A percentile compares a stretch with the other conserved stretches of the same genome.
Conservation (phyloP, 2,888 invertebrate genomes). For the Rhopalosiphum nymphaeae region DNA sequence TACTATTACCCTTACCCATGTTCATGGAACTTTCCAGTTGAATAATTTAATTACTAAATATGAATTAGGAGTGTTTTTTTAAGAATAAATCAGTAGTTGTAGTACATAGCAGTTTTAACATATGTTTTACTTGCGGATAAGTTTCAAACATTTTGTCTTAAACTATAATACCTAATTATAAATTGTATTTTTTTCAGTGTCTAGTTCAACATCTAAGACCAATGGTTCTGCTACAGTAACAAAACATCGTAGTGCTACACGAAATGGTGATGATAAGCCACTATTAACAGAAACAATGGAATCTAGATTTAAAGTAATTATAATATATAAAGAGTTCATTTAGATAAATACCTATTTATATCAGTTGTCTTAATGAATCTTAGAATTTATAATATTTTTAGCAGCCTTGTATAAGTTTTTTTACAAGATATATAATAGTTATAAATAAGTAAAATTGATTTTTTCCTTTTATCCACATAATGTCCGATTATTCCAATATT, state of each 20-base stretch:
- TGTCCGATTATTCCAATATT: not conserved
- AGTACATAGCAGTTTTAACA: no score
- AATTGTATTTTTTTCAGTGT: not conserved
- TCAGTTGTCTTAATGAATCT: not conserved
- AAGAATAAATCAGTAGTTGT: no score
- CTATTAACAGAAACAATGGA: not conserved
- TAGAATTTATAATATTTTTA: not conserved
- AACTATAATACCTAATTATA: no score
- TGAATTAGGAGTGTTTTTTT: no score
- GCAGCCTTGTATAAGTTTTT: not conserved
- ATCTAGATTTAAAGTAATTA: not conserved
- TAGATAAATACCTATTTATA: not conserved
- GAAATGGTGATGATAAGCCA: not conserved
- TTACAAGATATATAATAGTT: not conserved
- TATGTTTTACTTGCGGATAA: no score
- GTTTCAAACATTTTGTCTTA: no score
- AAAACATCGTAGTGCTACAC: not conserved
- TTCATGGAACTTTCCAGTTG: no score
- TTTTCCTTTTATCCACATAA: not conserved
- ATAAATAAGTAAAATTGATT: not conserved
- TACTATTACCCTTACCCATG: no score
- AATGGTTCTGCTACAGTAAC: constrained; percentile 2
- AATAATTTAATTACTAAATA: no score
- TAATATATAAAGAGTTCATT: not conserved
- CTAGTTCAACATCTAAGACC: not conserved